Conservation (phyloP, 2,113 vertebrate species). For the Halcyon malimbica region DNA sequence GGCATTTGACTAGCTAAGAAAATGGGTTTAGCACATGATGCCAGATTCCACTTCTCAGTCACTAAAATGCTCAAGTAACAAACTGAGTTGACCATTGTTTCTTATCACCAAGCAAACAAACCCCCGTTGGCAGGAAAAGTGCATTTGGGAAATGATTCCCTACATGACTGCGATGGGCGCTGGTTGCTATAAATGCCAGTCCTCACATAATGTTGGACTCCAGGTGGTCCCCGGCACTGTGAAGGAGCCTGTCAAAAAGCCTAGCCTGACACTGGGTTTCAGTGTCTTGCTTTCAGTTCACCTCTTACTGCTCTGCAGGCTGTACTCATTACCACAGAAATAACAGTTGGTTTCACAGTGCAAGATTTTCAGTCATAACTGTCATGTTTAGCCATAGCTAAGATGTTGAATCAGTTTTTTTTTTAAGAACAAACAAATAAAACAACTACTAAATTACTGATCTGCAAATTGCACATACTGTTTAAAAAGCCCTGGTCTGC, state of each 20-base stretch:
- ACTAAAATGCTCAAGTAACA: slow-evolving; percentile 20
- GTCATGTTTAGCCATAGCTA: background rate
- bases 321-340: background rate
- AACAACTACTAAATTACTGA: background rate
- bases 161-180: background rate
- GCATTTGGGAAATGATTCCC: background rate
- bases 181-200: background rate
- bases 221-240: background rate
- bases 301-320: background rate
- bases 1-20: slow-evolving; percentile 43
- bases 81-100: slow-evolving; percentile 42
- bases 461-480: background rate
- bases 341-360: background rate
- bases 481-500: background rate
- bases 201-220: background rate
- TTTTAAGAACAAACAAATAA: background rate
- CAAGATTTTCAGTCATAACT: background rate
- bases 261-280: background rate
- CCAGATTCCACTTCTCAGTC: slow-evolving; percentile 2
- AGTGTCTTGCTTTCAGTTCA: background rate
- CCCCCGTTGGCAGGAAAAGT: slow-evolving; percentile 21
- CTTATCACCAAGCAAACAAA: slow-evolving; percentile 57
- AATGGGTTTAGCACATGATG: slow-evolving; percentile 20
- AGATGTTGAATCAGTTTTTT: background rate
- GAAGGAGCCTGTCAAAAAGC: background rate